These are phyloP conservation scores for Rhyzopertha dominica DNA, from an alignment of 1,140 invertebrate genomes.

Conservation along the genomic window DNA sequence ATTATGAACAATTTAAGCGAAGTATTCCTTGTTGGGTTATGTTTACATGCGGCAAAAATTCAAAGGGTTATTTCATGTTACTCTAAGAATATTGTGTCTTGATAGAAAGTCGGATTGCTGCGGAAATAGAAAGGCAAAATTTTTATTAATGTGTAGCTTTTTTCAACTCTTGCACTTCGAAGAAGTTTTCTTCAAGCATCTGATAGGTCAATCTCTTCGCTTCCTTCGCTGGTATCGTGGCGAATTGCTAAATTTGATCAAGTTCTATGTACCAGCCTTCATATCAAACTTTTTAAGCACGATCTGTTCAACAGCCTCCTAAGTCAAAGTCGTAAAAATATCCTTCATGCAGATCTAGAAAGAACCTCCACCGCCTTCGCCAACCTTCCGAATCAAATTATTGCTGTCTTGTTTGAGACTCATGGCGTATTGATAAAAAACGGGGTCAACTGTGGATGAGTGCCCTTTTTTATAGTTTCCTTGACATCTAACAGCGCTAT, in stretches of 20 bases:
- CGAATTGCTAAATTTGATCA: conserved; percentile 80
- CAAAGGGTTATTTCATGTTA: too few species aligned
- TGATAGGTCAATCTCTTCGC: conserved; percentile 78
- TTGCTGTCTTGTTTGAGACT: conserved; percentile 72
- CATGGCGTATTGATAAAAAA: conserved; percentile 77
- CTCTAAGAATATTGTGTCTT: too few species aligned
- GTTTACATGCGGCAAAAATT: too few species aligned
- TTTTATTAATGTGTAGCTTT: too few species aligned
- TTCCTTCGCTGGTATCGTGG: conserved; percentile 88
- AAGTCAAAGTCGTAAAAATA: conserved; percentile 61
- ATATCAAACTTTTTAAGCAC: conserved; percentile 79
- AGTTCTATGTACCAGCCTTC: conserved; percentile 80
- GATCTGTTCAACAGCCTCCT: conserved; percentile 66
- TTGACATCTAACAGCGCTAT: conserved; percentile 69
- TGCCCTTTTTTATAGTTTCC: conserved; percentile 52
- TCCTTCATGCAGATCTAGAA: conserved; percentile 63
- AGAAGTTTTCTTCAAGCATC: conserved; percentile 75
- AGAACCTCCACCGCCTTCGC: conserved; percentile 73
- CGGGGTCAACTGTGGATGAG: conserved; percentile 53
- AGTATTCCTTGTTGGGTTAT: too few species aligned
- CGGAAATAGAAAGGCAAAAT: too few species aligned
- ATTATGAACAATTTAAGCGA: too few species aligned
- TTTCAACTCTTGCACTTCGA: conserved; percentile 67
- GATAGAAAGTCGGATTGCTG: too few species aligned
- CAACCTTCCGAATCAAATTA: conserved; percentile 64